A percentile compares a stretch with the other conserved stretches of the same genome.
Conservation (phyloP, 2,113 vertebrate species). For the Oreochromis spilurus region DNA sequence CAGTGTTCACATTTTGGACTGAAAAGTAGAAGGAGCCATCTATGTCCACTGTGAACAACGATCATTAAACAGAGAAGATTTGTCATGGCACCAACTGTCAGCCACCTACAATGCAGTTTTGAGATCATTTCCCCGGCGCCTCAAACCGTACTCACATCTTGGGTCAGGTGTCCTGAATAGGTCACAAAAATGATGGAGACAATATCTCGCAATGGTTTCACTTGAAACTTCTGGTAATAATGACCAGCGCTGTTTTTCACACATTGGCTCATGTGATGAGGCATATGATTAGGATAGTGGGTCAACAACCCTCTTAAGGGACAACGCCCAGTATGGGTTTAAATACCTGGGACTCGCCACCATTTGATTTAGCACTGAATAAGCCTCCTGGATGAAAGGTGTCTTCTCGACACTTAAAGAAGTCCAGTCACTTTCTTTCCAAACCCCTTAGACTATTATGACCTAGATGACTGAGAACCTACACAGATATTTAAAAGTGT, state of each 20-base stretch:
- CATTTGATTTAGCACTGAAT: not conserved
- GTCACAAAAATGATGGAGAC: not conserved
- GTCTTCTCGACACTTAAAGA: not conserved
- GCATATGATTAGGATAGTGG: not conserved
- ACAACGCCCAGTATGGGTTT: not conserved
- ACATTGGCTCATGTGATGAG: not conserved
- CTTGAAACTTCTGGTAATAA: not conserved
- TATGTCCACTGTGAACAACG: not conserved
- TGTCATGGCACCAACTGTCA: not conserved
- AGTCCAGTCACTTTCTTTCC: not conserved
- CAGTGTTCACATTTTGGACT: not conserved
- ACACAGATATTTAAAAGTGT: not conserved
- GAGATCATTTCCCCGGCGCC: not conserved
- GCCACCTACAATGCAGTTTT: not conserved
- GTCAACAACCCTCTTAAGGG: rapidly evolving
- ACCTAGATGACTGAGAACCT: not conserved
- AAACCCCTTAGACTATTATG: not conserved
- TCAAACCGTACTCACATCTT: not conserved
- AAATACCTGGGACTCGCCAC: not conserved
- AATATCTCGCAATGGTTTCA: not conserved
- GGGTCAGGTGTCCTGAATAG: not conserved
- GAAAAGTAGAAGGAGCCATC: not conserved
- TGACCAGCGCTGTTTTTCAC: rapidly evolving
- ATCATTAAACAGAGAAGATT: not conserved
- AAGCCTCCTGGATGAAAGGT: not conserved